Percentiles rank a stretch among this genome's conserved stretches.
phyloP scores from a whole-genome alignment of 2,888 invertebrate species.

The Dynastes hyllus region DNA sequence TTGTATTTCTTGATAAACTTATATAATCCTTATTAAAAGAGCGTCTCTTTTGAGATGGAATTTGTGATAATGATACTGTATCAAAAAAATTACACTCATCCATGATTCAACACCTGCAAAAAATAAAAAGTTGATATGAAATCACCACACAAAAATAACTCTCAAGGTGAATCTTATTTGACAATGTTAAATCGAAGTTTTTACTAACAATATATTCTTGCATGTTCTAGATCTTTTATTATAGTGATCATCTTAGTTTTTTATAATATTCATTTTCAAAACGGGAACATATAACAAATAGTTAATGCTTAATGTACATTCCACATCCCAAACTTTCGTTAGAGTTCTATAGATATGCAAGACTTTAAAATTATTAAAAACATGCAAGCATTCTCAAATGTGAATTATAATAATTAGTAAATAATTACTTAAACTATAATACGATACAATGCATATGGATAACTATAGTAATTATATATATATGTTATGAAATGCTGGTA shows the following conservation, averaged over 20 bases:
- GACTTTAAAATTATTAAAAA: too few species aligned
- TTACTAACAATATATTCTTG: not conserved
- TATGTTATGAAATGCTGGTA: too few species aligned
- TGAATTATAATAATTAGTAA: not conserved
- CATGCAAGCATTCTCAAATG: not conserved
- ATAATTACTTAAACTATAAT: not conserved
- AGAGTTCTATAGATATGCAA: not conserved
- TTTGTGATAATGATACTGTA: conserved; percentile 66
- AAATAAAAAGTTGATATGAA: conserved; percentile 22
- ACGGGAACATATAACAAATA: not conserved
- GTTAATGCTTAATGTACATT: not conserved
- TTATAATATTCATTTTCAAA: not conserved
- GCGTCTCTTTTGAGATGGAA: conserved; percentile 60
- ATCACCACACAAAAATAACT: conserved; percentile 31
- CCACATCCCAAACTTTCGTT: not conserved
- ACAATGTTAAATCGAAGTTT: not conserved
- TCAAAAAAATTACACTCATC: conserved; percentile 69
- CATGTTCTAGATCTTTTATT: not conserved
- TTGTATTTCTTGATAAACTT: conserved; percentile 75
- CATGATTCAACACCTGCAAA: conserved; percentile 52
- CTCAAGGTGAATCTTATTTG: conserved; percentile 30
- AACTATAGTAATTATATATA: not conserved
- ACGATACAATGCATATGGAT: not conserved
- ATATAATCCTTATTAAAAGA: conserved; percentile 67
- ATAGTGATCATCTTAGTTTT: not conserved